Conservation (phyloP, 1,140 invertebrate genomes). For the Micrasema minimum region DNA sequence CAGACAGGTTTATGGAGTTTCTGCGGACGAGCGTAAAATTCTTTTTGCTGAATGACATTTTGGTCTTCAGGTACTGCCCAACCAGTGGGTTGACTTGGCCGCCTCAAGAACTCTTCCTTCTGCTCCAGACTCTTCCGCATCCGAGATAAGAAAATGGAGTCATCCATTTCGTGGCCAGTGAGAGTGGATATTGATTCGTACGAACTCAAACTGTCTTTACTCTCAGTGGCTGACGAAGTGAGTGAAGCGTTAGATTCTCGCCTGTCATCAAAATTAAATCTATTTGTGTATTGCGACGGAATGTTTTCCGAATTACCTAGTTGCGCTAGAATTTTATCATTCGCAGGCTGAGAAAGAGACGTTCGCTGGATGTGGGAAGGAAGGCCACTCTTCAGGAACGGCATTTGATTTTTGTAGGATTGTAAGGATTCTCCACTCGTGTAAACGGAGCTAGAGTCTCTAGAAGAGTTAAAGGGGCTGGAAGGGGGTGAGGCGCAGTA, state of each 20-base stretch:
- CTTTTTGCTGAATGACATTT: conserved; percentile 69
- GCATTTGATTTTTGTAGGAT: conserved; percentile 46
- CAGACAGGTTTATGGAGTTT: conserved; percentile 78
- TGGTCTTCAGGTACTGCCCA: conserved; percentile 65
- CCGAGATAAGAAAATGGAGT: conserved; percentile 75
- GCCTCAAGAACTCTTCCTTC: conserved; percentile 86
- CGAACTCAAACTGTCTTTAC: conserved; percentile 73
- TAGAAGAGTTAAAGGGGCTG: conserved; percentile 48
- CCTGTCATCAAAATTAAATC: conserved; percentile 57
- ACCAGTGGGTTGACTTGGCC: conserved; percentile 75
- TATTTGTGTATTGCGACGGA: conserved; percentile 45
- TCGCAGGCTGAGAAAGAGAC: conserved; percentile 33
- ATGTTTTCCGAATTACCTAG: conserved; percentile 43
- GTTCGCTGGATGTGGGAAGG: conserved; percentile 28
- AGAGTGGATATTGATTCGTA: conserved; percentile 75
- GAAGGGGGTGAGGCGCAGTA: conserved; percentile 50
- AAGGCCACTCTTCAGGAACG: conserved; percentile 37
- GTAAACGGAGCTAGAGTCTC: conserved; percentile 46
- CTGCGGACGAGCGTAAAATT: conserved; percentile 81
- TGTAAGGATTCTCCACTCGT: conserved; percentile 44
- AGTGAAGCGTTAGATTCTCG: conserved; percentile 71
- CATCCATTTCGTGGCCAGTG: conserved; percentile 73
- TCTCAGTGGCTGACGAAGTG: conserved; percentile 69
- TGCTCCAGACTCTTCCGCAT: conserved; percentile 85
- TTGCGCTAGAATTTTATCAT: conserved; percentile 40